A percentile compares a stretch with the other conserved stretches of the same genome.
These are phyloP conservation scores for Orius laevigatus DNA, from an alignment of 1,140 invertebrate species.

Conservation along the genomic window DNA sequence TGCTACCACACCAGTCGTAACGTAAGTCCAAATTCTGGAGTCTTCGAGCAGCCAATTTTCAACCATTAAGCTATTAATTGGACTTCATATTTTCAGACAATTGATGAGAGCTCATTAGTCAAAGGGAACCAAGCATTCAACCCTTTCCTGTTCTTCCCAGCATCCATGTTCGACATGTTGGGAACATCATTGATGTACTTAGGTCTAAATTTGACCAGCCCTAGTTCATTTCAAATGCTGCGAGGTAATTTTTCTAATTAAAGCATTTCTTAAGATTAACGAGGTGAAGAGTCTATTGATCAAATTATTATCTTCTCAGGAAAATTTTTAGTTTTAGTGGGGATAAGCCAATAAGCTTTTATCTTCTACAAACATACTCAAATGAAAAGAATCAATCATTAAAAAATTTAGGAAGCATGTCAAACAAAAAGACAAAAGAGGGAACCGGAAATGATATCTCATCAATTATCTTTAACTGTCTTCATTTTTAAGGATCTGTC, in stretches of 20 bases:
- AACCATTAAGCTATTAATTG: background rate
- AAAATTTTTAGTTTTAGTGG: background rate
- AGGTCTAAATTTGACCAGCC: conserved; percentile 79
- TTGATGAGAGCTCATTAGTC: conserved; percentile 38
- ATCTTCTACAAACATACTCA: background rate
- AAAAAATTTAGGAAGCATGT: no score
- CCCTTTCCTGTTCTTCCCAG: conserved; percentile 64
- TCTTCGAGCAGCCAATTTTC: background rate
- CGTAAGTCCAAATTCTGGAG: conserved; percentile 28
- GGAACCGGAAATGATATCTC: no score
- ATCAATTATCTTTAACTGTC: conserved; percentile 1
- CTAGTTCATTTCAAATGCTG: conserved; percentile 94
- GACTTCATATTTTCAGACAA: conserved; percentile 20
- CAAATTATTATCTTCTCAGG: background rate
- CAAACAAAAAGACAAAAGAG: no score
- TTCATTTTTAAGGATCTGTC: conserved; percentile 48
- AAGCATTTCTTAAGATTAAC: no score
- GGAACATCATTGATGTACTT: conserved; percentile 79
- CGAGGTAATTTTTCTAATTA: conserved; percentile 42
- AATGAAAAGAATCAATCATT: no score
- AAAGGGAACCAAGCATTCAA: conserved; percentile 56
- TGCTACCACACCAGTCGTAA: conserved; percentile 34
- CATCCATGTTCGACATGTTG: conserved; percentile 70
- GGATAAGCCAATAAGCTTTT: conserved; percentile 1
- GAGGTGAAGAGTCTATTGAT: background rate